Evolutionary conservation across 1,140 invertebrate species (phyloP).

Genomic region (Trichogramma pretiosum): DNA sequence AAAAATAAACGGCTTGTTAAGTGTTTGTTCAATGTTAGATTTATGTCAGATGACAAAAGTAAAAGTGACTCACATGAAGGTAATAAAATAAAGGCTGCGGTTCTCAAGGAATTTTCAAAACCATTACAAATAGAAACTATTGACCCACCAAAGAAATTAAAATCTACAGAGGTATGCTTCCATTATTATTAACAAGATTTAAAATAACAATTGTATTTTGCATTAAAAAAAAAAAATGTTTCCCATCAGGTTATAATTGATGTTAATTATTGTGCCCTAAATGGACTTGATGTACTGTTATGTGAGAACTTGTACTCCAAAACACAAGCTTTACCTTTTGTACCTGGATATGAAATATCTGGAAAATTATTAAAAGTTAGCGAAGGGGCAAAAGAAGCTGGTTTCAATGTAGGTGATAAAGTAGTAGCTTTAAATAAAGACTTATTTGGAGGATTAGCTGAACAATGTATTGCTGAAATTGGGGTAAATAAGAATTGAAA

Average conservation of each 20-base stretch:
- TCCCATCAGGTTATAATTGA: constrained; percentile 47
- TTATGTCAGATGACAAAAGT: constrained; percentile 10
- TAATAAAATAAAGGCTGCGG: constrained; percentile 37
- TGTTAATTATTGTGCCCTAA: constrained; percentile 52
- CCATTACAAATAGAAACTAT: constrained; percentile 41
- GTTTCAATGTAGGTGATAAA: constrained; percentile 41
- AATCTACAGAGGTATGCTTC: constrained; percentile 36
- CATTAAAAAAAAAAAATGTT: background rate
- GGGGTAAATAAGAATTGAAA: constrained; percentile 32
- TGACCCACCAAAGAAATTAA: constrained; percentile 28
- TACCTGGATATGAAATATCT: constrained; percentile 51
- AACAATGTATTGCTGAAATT: constrained; percentile 44
- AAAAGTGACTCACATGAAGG: background rate
- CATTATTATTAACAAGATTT: background rate
- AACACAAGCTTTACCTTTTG: constrained; percentile 42
- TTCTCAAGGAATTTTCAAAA: constrained; percentile 42
- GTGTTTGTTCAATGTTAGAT: constrained; percentile 14
- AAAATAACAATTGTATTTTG: constrained; percentile 1
- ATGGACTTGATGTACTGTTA: constrained; percentile 49
- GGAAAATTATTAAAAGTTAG: constrained; percentile 45
- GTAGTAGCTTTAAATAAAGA: constrained; percentile 49
- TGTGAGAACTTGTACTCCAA: constrained; percentile 44
- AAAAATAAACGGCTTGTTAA: constrained; percentile 14
- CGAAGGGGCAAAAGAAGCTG: constrained; percentile 25
- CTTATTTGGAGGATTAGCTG: constrained; percentile 46